Percentiles rank a stretch among this genome's conserved stretches.
Evolutionary conservation across 30 jellyfish, hydroid and myxozoan genomes (phyloP).

Genomic region (Hydractinia echinata): DNA sequence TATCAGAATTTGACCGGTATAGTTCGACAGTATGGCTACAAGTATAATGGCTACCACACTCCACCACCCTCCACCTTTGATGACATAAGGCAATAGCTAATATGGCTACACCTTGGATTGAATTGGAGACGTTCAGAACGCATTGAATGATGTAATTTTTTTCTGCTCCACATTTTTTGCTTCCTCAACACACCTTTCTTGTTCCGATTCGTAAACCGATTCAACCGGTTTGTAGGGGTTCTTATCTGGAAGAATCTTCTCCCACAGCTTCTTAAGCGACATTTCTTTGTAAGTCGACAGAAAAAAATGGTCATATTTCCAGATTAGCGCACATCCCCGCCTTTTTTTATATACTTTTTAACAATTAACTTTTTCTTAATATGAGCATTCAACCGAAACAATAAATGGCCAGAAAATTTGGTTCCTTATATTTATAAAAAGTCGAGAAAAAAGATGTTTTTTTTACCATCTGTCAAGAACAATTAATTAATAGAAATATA

Average conservation of each 20-base stretch:
- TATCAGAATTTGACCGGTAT: constrained; percentile 27
- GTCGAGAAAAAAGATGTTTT: too few species aligned
- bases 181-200: neutral
- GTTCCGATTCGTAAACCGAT: neutral
- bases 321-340: too few species aligned
- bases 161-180: constrained; percentile 17
- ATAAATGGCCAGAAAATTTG: too few species aligned
- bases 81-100: constrained; percentile 25
- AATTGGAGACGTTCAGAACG: constrained; percentile 51
- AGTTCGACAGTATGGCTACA: constrained; percentile 12
- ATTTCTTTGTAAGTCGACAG: neutral
- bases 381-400: too few species aligned
- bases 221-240: neutral
- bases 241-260: neutral
- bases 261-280: constrained; percentile 1
- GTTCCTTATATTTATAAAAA: too few species aligned
- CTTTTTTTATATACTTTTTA: too few species aligned
- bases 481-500: too few species aligned
- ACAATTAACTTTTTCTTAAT: too few species aligned
- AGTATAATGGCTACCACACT: constrained; percentile 3
- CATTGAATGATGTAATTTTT: constrained; percentile 41
- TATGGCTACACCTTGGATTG: constrained; percentile 47
- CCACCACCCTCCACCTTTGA: constrained; percentile 35
- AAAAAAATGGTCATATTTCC: too few species aligned
- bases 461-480: too few species aligned